Evolutionary conservation across 2,113 vertebrate species (phyloP).

Genomic region (Erinaceus europaeus): DNA sequence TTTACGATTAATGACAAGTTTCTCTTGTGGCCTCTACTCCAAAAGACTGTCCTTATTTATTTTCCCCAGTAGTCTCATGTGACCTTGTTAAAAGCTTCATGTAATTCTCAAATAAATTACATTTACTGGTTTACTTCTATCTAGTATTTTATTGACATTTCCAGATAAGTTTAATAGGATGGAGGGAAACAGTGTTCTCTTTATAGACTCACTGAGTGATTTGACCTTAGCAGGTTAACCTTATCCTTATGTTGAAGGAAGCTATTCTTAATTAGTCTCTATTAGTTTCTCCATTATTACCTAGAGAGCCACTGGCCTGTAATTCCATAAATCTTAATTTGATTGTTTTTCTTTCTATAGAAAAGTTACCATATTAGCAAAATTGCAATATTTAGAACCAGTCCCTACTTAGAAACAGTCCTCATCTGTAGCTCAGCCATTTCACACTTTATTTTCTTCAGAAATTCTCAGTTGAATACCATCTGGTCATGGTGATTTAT

Average conservation of each 20-base stretch:
- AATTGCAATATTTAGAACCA: conserved; percentile 76
- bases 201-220: conserved; percentile 67
- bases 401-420: conserved; percentile 74
- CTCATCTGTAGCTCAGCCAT: conserved; percentile 77
- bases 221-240: conserved; percentile 71
- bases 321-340: conserved; percentile 65
- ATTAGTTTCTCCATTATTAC: conserved; percentile 67
- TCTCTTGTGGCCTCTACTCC: conserved; percentile 59
- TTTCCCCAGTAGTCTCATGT: conserved; percentile 67
- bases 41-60: conserved; percentile 70
- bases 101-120: conserved; percentile 72
- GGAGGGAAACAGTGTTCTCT: conserved; percentile 70
- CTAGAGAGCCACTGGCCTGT: conserved; percentile 35
- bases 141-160: conserved; percentile 77
- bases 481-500: conserved; percentile 84
- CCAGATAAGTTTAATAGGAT: conserved; percentile 77
- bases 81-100: conserved; percentile 75
- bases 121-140: conserved; percentile 73
- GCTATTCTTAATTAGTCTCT: conserved; percentile 69
- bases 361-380: conserved; percentile 65
- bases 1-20: conserved; percentile 68
- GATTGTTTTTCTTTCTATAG: conserved; percentile 40
- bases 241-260: conserved; percentile 62
- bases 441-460: conserved; percentile 83
- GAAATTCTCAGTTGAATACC: conserved; percentile 81